Evolutionary conservation across 2,797 vertebrate species (phyloP).

Genomic region (Sebastiscus tertius): DNA sequence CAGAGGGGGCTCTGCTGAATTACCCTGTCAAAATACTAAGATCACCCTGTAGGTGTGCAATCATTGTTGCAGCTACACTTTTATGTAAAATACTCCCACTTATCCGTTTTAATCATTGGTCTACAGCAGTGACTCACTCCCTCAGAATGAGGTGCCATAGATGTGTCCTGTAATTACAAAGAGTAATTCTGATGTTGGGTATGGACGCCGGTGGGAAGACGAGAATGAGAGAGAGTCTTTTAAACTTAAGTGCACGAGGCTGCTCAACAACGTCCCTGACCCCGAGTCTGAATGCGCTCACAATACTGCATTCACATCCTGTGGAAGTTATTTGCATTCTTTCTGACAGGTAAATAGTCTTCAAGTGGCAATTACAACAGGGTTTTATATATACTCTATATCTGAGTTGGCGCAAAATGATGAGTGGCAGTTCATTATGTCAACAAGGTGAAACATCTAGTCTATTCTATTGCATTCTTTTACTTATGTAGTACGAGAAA

Average conservation of each 20-base stretch:
- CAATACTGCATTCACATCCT: neutral
- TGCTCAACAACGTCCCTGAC: neutral
- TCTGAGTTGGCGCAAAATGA: neutral
- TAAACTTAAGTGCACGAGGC: neutral
- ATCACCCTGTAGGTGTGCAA: slow-evolving; percentile 51
- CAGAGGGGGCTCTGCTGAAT: slow-evolving; percentile 13
- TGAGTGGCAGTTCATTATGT: neutral
- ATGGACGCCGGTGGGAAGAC: neutral
- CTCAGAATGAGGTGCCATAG: slow-evolving; percentile 19
- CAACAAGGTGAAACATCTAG: neutral
- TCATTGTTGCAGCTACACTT: slow-evolving; percentile 42
- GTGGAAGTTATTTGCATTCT: neutral
- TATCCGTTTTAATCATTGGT: slow-evolving; percentile 55
- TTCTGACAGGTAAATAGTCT: neutral
- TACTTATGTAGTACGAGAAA: neutral
- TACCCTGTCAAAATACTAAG: slow-evolving; percentile 34
- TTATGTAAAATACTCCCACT: slow-evolving; percentile 53
- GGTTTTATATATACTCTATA: neutral
- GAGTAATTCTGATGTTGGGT: neutral
- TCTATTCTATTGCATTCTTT: neutral
- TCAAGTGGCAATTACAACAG: neutral
- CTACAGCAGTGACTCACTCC: slow-evolving; percentile 45
- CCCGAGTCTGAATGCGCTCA: neutral
- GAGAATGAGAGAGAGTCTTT: neutral
- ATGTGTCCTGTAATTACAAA: slow-evolving; percentile 37